Base-by-base conservation (phyloP, 2,113 vertebrate species). In the Lycaon pictus region DNA sequence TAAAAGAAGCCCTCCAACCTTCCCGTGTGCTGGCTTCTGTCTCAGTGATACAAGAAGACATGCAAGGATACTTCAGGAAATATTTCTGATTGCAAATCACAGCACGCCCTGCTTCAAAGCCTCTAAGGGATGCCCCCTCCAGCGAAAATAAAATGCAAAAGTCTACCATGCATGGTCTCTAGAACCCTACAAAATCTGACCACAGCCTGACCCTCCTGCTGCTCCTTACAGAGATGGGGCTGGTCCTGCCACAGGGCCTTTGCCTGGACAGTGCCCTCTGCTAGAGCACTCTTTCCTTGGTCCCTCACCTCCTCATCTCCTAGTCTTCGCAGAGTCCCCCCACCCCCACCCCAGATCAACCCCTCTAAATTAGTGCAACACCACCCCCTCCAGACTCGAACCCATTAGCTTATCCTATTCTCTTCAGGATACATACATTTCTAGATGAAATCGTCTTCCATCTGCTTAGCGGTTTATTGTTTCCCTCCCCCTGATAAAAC, bases 1-100 rank as follows among this genome's bases (percentile, higher is more conserved):
- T 91, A 53, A 91, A 96, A 96, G 97, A 92, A 88, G 77, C 53
- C 96, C 83, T 89, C 65, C 83, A 80, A 23, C 55, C 58, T 80
- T 29, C 71, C 67, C 15, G 53, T 65, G 87, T 92, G 67, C 83
- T 20, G 60, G 67, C 15, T 62, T 82, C 67, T 86, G n/a, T 32
- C 90, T 96, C 7, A 0, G 15, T 97, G 90, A 71, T 2, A 1
- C 32, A 96, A 97, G 0, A 53, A 37, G 55, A n/a, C 74, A 89
- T 58, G 53, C 87, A 62, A 89, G 69, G 87, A 72, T 60, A 72
- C 87, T 72, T 74, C 48, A 63, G 81, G 58, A 67, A 82, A 63
- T 29, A 27, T 10, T 96, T n/a, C 32, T n/a, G 35, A 22, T 19
- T 51, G 27, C 90, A 88, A 91, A 77, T 25, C 7, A 7, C 7